phyloP scores from a whole-genome alignment of 1,140 invertebrate genomes.

The Copidosoma floridanum region DNA sequence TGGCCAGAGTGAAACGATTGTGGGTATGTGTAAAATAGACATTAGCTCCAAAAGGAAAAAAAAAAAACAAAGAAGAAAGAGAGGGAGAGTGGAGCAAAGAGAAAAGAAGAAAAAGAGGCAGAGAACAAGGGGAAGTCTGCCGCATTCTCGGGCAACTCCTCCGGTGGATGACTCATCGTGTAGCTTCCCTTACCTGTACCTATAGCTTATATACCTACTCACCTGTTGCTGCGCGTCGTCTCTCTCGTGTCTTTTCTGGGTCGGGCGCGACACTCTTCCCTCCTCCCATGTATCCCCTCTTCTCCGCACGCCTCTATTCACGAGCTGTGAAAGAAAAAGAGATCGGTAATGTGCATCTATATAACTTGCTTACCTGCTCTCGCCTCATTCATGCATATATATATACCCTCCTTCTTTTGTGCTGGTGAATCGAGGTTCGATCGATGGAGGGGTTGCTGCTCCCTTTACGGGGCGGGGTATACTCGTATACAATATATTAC shows the following conservation, averaged over 20 bases:
- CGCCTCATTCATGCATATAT: neutral
- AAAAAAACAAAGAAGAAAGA: neutral
- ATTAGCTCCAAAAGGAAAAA: too few relatives aligned
- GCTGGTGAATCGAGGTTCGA: too few relatives aligned
- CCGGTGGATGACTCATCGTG: conserved; percentile 41
- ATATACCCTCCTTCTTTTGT: neutral
- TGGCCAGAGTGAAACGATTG: too few relatives aligned
- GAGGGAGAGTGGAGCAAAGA: neutral
- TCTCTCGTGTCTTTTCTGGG: conserved; percentile 30
- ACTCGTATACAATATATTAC: too few relatives aligned
- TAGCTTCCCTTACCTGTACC: conserved; percentile 36
- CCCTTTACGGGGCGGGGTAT: too few relatives aligned
- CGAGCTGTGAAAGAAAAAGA: too few relatives aligned
- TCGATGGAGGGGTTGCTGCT: too few relatives aligned
- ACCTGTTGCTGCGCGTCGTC: conserved; percentile 38
- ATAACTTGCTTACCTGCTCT: too few relatives aligned
- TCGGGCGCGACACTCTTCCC: conserved; percentile 5
- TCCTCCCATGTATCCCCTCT: neutral
- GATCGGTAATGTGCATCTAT: too few relatives aligned
- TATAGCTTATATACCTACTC: conserved; percentile 39
- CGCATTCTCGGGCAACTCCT: conserved; percentile 44
- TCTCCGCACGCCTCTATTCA: too few relatives aligned
- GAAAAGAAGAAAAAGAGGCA: neutral
- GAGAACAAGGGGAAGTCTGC: conserved; percentile 21
- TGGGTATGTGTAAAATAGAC: too few relatives aligned